Base-by-base conservation (phyloP, 2,113 vertebrate species). In the Telmatochromis sp. region DNA sequence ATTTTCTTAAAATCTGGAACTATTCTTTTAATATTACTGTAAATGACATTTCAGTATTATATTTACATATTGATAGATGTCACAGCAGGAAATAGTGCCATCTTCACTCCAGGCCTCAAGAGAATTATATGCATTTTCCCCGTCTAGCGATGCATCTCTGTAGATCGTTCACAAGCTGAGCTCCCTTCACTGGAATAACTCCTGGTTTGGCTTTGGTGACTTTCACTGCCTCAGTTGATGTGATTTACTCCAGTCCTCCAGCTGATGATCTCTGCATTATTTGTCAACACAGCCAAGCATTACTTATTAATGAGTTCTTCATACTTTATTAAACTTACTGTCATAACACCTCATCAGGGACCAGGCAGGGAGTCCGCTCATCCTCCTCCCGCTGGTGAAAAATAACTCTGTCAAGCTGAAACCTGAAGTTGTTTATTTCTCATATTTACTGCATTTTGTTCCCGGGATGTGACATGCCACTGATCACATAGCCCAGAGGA, bases 281-380 rank as follows among this genome's bases (percentile, higher is more conserved):
- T 97, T 97, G 96, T 96, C 97, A 97, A 96, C 95, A 93, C 95
- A 94, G 93, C 54, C 94, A 89, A 96, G 95, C 94, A 96, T 97
- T 96, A 96, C 95, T 97, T 97, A 97, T 97, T 97, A 97, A 97
- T 96, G 94, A 96, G 86, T 94, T 96, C 91, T 96, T 97, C 96
- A 96, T 96, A 95, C 94, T 97, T 97, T 97, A 97, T 97, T 97
- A 97, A 97, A 91, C 87, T 89, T 95, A 93, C 96, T 96, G 95
- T 97, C 96, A 97, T 96, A 97, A 96, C 92, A 96, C 94, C 94
- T 97, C 96, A 89, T 85, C 92, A 84, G 96, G 95, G 95, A 96
- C 88, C 90, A 91, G 60, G 92, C 91, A 86, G 87, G 63, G 95
- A 91, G 93, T 95, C 93, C 81, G 9, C 8, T 54, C 5, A 4